Base-by-base conservation (phyloP, 2,888 invertebrate genomes). In the Caenorhabditis parvicauda region DNA sequence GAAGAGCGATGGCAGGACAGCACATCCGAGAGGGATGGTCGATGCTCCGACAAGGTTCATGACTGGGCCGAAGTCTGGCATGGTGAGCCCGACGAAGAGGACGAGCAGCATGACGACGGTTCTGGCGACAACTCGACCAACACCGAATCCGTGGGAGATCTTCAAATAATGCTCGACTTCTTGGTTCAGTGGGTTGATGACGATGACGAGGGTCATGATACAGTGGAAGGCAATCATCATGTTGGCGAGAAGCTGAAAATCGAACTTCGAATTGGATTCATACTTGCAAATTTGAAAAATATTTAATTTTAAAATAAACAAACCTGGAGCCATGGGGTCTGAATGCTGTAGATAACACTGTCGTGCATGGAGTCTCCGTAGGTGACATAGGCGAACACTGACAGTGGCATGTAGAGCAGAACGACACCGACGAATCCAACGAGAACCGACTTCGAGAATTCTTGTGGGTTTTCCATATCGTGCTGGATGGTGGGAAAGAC, bases 401-500 rank as follows among this genome's bases (percentile, higher is more conserved):
- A 72, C 24, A 81, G 67, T 19, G 79, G 77, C 49, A 77, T 70
- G 58, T 80, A 81, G 29, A 81, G 64, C 4, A 71, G 35, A 12
- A 70, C 64, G 21, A 79, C 79, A 22, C 69, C 72, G 7, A 67
- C 47, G 55, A 79, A 79, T 42, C 77, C 78, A 29, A 67, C 57
- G 21, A 78, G 37, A 24, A 91, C 87, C 0, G 90, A 90, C 74
- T 85, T 84, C 68, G 88, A 87, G 66, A 93, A 88, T 74, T 89
- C 87, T 1, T 85, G 83, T 64, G 89, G 89, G 63, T 89, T 86
- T 65, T 87, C 87, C 93, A 93, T 93, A 82, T 93, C 93, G 64
- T 92, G 89, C 84, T 92, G 92, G 48, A 93, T 88, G 0, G 92
- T 92, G 68, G 92, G 86, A 76, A 93, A 86, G 77, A 77, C 77